phyloP scores from a whole-genome alignment of 2,113 vertebrate species.

The Ammodytes dubius region DNA sequence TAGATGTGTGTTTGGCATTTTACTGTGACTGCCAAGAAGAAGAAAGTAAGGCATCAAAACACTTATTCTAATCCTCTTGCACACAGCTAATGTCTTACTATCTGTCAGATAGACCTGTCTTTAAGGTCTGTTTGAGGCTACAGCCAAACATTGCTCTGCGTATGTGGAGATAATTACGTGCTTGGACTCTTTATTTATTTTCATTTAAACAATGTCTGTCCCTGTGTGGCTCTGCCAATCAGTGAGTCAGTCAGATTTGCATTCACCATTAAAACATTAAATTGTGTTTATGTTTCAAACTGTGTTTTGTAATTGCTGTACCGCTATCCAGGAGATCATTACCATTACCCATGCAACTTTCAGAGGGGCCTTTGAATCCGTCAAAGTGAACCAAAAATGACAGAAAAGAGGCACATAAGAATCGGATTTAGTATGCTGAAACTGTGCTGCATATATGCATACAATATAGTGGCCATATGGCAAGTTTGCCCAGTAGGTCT shows the following conservation, averaged over 20 bases:
- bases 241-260: not conserved
- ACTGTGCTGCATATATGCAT: conserved; percentile 26
- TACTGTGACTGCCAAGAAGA: conserved; percentile 8
- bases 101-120: conserved; percentile 11
- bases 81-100: not conserved
- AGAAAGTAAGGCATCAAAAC: not conserved
- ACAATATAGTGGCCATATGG: conserved; percentile 40
- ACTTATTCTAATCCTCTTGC: not conserved
- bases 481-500: not conserved
- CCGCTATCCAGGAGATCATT: not conserved
- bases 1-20: conserved; percentile 19
- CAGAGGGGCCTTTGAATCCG: conserved; percentile 18
- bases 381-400: not conserved
- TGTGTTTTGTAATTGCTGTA: not conserved
- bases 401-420: not conserved
- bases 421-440: conserved; percentile 48
- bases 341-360: conserved; percentile 9
- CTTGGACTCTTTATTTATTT: conserved; percentile 14
- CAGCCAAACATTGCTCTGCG: conserved; percentile 3
- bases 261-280: not conserved
- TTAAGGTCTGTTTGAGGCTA: not conserved
- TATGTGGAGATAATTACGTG: conserved; percentile 25
- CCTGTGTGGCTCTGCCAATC: conserved; percentile 30
- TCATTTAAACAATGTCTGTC: conserved; percentile 7
- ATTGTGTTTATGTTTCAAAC: not conserved